Conservation (phyloP, 1,140 invertebrate genomes). For the Patella vulgata region DNA sequence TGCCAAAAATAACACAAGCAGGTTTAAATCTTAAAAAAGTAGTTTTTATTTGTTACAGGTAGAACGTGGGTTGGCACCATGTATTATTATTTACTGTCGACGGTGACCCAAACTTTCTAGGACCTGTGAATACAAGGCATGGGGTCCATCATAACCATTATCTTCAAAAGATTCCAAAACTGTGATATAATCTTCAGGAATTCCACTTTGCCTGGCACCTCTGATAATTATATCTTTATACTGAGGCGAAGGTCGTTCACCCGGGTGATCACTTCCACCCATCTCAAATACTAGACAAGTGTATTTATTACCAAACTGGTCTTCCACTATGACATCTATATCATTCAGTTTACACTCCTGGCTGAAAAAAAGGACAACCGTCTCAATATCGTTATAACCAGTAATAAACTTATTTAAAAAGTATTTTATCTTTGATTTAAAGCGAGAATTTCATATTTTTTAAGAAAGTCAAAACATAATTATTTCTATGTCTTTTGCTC, state of each 20-base stretch:
- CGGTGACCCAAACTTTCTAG: slow-evolving; percentile 11
- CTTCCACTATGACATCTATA: slow-evolving; percentile 4
- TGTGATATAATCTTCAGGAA: slow-evolving; percentile 76
- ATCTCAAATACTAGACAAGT: slow-evolving; percentile 17
- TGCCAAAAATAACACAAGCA: too few species aligned
- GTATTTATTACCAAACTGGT: background rate
- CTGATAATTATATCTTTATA: slow-evolving; percentile 74
- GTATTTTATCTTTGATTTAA: too few species aligned
- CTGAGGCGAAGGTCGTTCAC: slow-evolving; percentile 74
- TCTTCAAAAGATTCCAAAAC: slow-evolving; percentile 74
- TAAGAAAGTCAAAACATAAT: too few species aligned
- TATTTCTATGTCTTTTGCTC: too few species aligned
- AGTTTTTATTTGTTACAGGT: too few species aligned
- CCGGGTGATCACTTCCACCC: slow-evolving; percentile 1
- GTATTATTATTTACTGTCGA: too few species aligned
- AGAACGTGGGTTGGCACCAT: too few species aligned
- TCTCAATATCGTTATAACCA: background rate
- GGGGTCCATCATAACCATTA: slow-evolving; percentile 74
- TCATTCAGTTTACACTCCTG: slow-evolving; percentile 13
- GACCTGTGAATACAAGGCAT: slow-evolving; percentile 50
- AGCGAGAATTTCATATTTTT: too few species aligned
- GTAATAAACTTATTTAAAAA: too few species aligned
- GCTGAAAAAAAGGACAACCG: slow-evolving; percentile 12
- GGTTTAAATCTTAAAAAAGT: too few species aligned
- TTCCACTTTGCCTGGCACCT: slow-evolving; percentile 76